Percentiles rank a stretch among this genome's conserved stretches.
Conservation (phyloP, 2,888 invertebrate species). For the Gandaritis pyraliata region DNA sequence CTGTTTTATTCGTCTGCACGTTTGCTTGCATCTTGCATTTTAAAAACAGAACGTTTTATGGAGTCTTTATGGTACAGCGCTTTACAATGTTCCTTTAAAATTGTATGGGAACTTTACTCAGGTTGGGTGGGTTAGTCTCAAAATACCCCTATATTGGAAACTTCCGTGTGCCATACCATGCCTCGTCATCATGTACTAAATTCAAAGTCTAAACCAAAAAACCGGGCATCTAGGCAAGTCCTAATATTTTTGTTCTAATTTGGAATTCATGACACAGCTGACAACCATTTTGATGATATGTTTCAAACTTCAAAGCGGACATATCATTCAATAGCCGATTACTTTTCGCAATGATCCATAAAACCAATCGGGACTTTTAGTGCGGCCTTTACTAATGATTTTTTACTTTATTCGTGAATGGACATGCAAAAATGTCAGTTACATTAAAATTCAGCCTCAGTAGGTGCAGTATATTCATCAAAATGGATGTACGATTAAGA, state of each 20-base stretch:
- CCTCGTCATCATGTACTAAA: too few relatives aligned
- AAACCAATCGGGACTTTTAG: not conserved
- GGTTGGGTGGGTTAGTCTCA: too few relatives aligned
- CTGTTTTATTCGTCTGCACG: constrained; percentile 74
- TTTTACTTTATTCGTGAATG: too few relatives aligned
- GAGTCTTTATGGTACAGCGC: constrained; percentile 61
- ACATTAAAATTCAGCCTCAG: too few relatives aligned
- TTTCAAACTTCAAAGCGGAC: not conserved
- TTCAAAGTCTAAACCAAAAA: too few relatives aligned
- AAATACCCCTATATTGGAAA: too few relatives aligned
- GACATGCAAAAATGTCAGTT: too few relatives aligned
- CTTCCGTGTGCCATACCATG: too few relatives aligned
- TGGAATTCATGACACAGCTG: not conserved
- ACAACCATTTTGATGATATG: too few relatives aligned
- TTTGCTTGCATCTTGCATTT: constrained; percentile 64
- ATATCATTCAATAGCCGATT: not conserved
- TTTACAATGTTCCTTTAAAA: constrained; percentile 50
- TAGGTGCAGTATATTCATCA: constrained; percentile 8
- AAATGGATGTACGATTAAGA: constrained; percentile 33
- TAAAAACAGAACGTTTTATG: constrained; percentile 69
- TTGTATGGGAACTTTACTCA: too few relatives aligned
- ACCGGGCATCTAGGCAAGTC: too few relatives aligned
- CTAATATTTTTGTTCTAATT: too few relatives aligned
- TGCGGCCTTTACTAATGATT: not conserved
- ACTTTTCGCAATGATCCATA: not conserved